Base-by-base conservation (phyloP, 2,113 vertebrate species). In the Calidris pygmaea region DNA sequence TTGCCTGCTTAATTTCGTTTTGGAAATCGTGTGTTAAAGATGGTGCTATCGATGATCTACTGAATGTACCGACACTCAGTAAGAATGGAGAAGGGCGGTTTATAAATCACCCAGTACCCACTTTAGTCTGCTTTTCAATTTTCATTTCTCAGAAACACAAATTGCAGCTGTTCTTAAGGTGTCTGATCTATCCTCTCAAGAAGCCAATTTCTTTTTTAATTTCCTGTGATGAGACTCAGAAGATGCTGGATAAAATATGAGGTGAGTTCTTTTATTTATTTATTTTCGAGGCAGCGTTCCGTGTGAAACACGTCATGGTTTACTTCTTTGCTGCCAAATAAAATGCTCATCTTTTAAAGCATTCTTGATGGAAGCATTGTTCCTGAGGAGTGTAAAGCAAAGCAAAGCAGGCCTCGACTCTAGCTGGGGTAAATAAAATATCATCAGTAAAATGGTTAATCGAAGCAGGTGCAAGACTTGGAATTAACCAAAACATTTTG, bases 181-280 rank as follows among this genome's bases (percentile, higher is more conserved):
- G 87, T 77, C 59, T 97, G 81, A 96, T 89, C 90, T 96, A 93
- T 93, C 87, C 81, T 97, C 73, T 82, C 91, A 94, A 95, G 88
- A 91, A 97, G 83, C 58, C 80, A 96, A 93, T 98, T 97, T 97
- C 80, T 92, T 97, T 98, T 97, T 97, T 97, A 96, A 97, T 97
- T 95, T 95, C 80, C 93, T 97, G 78, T 96, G 95, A 96, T 96
- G 95, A 95, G 87, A 58, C 82, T 93, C 87, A 79, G 85, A 95
- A 97, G 95, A 96, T 93, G 75, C 68, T 90, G 91, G 96, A 93
- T 96, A 93, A 96, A 96, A 97, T 93, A 97, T 83, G 84, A 96
- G 90, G 70, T 87, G 52, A 90, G 63, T 90, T 72, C 47, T 75
- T 92, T 89, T 97, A 73, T 79, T 85, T 70, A 66, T 89, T 76